Base-by-base conservation (phyloP, 2,888 invertebrate species). In the Panorpa germanica region DNA sequence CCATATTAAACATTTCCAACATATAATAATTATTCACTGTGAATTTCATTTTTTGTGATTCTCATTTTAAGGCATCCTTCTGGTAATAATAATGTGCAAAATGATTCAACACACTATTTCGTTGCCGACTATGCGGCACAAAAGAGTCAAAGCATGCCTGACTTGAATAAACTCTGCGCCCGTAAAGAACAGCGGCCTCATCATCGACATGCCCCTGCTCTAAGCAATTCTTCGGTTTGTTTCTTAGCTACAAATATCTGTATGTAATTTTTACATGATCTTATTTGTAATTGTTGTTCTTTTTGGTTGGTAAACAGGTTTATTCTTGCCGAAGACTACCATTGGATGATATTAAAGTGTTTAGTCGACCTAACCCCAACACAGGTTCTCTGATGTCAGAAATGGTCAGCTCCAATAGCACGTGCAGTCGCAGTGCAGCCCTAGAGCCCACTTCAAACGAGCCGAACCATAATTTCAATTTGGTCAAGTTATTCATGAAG, bases 401-500 rank as follows among this genome's bases (percentile, higher is more conserved):
- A n/a, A n/a, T n/a, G n/a, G n/a, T n/a, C n/a, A n/a, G n/a, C n/a
- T n/a, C n/a, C n/a, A n/a, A n/a, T n/a, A n/a, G n/a, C n/a, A n/a
- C n/a, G n/a, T n/a, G n/a, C n/a, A n/a, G n/a, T n/a, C n/a, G n/a
- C n/a, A n/a, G n/a, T n/a, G n/a, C n/a, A n/a, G n/a, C n/a, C n/a
- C n/a, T n/a, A n/a, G n/a, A n/a, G n/a, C n/a, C n/a, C n/a, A n/a
- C n/a, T n/a, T n/a, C n/a, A n/a, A n/a, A n/a, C n/a, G n/a, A n/a
- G n/a, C n/a, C n/a, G n/a, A n/a, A n/a, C n/a, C n/a, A n/a, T n/a
- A n/a, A n/a, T n/a, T 72, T 85, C 50, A 85, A 75, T 53, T 64
- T 86, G 45, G 80, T 86, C 24, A 80, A 80, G 52, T 59, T 85
- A 39, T 86, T 85, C 47, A 85, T 86, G 65, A 83, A 85, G 51